Conservation (phyloP, 2,888 invertebrate species). For the Imbricaverruca yamaguchii region DNA sequence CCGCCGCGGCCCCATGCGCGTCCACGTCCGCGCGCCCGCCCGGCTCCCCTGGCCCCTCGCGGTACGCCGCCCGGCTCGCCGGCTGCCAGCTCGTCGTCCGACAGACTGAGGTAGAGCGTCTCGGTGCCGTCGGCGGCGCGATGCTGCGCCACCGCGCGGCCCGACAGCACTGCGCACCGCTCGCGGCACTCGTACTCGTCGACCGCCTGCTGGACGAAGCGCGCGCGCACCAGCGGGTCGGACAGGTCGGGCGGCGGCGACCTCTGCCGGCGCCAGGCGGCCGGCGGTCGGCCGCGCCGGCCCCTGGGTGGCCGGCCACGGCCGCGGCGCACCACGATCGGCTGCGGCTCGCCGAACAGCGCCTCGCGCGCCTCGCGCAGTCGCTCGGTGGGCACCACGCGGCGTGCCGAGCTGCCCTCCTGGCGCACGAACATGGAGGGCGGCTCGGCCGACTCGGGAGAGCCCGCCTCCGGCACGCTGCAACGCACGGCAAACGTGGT, state of each 20-base stretch:
- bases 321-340: not conserved
- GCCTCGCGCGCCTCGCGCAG: not conserved
- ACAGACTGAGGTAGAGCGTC: not conserved
- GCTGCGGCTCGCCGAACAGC: not conserved
- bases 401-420: not conserved
- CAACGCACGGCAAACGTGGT: too few relatives aligned
- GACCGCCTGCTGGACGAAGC: not conserved
- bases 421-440: conserved; percentile 19
- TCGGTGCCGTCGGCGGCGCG: not conserved
- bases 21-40: not conserved
- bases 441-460: not conserved
- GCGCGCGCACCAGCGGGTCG: not conserved
- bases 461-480: too few relatives aligned
- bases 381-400: not conserved
- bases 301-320: not conserved
- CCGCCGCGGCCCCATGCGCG: not conserved
- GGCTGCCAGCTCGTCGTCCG: not conserved
- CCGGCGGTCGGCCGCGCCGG: not conserved
- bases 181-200: conserved; percentile 12
- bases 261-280: not conserved
- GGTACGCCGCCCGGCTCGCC: not conserved
- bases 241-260: not conserved
- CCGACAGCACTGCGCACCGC: not conserved
- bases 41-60: not conserved
- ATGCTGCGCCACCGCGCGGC: not conserved